Conservation (phyloP, 2,797 vertebrate species). For the Anguilla marmorata region DNA sequence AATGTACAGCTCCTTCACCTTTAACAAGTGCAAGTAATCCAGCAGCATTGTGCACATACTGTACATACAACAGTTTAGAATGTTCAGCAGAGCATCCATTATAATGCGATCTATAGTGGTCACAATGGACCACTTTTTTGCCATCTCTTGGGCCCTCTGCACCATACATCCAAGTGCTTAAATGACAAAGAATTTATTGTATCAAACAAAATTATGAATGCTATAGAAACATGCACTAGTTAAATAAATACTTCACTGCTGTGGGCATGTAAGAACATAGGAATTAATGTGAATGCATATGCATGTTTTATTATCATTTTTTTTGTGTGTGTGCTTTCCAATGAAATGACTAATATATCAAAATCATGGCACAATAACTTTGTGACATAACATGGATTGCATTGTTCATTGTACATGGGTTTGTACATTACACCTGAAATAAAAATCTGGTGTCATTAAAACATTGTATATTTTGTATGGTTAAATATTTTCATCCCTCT, state of each 20-base stretch:
- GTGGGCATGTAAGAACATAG: background rate
- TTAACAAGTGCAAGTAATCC: constrained; percentile 39
- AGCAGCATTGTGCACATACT: constrained; percentile 41
- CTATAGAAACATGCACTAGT: background rate
- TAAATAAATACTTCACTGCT: background rate
- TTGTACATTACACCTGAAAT: background rate
- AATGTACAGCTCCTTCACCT: constrained; percentile 29
- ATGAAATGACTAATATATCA: background rate
- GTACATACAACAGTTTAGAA: constrained; percentile 28
- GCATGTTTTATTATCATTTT: background rate
- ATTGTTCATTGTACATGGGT: background rate
- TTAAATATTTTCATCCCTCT: background rate
- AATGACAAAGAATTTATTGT: background rate
- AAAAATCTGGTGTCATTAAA: background rate
- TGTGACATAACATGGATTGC: background rate
- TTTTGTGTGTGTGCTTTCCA: too few relatives aligned
- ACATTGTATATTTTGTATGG: background rate
- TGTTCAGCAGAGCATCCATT: constrained; percentile 16
- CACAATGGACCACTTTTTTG: background rate
- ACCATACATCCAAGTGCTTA: background rate
- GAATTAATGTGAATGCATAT: background rate
- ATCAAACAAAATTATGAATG: background rate
- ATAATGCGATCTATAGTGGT: background rate
- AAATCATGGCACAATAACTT: background rate
- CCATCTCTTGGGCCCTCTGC: background rate